phyloP scores from a whole-genome alignment of 2,888 invertebrate species.

The Acholoe squamosa region DNA sequence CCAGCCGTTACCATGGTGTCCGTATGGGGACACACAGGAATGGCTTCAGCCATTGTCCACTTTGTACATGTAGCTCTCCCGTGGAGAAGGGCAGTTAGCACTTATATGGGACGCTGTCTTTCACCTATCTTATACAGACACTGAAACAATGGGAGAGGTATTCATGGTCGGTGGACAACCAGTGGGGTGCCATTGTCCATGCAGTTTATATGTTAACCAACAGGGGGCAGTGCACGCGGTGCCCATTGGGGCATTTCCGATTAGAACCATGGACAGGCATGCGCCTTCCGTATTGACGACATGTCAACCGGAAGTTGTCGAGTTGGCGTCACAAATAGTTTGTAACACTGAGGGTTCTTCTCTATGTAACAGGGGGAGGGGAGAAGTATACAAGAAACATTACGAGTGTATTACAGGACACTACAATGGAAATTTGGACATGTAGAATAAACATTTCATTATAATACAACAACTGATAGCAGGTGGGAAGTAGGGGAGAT shows the following conservation, averaged over 20 bases:
- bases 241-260: neutral
- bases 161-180: too few species aligned
- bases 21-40: neutral
- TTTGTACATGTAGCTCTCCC: neutral
- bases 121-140: too few species aligned
- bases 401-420: too few species aligned
- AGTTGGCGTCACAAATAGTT: neutral
- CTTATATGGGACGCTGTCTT: neutral
- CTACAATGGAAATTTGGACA: too few species aligned
- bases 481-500: too few species aligned
- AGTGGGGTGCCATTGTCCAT: neutral
- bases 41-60: neutral
- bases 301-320: conserved; percentile 10
- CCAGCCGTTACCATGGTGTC: neutral
- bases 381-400: too few species aligned
- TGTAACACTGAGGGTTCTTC: neutral
- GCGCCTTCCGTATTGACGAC: neutral
- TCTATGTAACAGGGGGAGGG: too few species aligned
- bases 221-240: conserved; percentile 17
- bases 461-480: too few species aligned
- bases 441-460: too few species aligned
- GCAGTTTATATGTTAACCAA: neutral
- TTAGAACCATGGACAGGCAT: neutral
- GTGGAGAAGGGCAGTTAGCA: conserved; percentile 37
- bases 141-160: too few species aligned